Base-by-base conservation (phyloP, 2,113 vertebrate species). In the Marmota monax region DNA sequence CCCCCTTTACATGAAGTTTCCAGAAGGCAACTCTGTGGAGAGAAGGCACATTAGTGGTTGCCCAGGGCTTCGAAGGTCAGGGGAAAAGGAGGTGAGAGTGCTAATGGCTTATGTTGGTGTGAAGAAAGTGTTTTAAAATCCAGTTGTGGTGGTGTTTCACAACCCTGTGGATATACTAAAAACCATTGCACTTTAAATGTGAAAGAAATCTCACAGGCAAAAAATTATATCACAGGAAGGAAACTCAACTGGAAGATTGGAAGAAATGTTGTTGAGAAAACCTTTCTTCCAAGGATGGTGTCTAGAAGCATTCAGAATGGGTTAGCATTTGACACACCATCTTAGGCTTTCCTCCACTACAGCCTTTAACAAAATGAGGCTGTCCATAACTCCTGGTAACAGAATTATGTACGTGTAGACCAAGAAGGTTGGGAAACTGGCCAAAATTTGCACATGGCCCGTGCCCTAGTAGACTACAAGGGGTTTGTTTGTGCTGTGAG, bases 101-200 rank as follows among this genome's bases (percentile, higher is more conserved):
- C 34, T 51, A 72, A 94, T 25, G 27, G 34, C 76, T 95, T 83
- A 56, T 88, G 70, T 20, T 58, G 22, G n/a, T 65, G 77, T 73
- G 45, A 67, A 27, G 17, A 94, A 85, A 90, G 74, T 77, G 45
- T 83, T 94, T 58, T 70, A 82, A 85, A 67, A 70, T 34, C 27
- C 18, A 7, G 67, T n/a, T 45, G 29, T 72, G 14, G n/a, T 65
- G 37, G 11, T 82, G 17, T 23, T 92, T 45, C 4, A 74, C 39
- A 82, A 89, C 61, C 11, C 27, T 72, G 18, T 67, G 27, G 23
- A 72, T 45, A 45, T 70, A 79, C 20, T 37, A 84, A 91, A 74
- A 78, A 32, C 2, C 34, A 88, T 0, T 56, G 18, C 5, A 78
- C 34, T 82, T 80, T 65, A 84, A 72, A 48, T 45, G 3, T 5